A percentile compares a stretch with the other conserved stretches of the same genome.
These are phyloP conservation scores for Andrena fulva DNA, from an alignment of 2,888 invertebrate genomes.

Conservation along the genomic window DNA sequence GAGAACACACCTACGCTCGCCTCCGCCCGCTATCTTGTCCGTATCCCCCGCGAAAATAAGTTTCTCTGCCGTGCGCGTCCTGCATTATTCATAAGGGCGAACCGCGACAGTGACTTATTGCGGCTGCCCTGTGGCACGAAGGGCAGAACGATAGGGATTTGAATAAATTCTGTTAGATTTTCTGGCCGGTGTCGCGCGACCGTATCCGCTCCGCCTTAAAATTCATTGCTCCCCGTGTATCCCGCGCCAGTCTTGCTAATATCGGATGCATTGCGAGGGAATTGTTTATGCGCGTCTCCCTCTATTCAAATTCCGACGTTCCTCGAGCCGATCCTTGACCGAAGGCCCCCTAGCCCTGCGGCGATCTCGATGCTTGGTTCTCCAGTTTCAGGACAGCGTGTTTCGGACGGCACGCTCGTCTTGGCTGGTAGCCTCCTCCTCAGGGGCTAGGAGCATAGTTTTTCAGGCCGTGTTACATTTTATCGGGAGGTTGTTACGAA, in stretches of 20 bases:
- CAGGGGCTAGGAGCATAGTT: background rate
- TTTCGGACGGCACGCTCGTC: background rate
- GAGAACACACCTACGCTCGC: conserved; percentile 40
- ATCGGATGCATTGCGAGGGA: conserved; percentile 46
- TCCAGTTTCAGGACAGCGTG: background rate
- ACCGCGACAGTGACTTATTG: conserved; percentile 75
- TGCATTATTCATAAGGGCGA: conserved; percentile 76
- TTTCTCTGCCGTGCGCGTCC: conserved; percentile 35
- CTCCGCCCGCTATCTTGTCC: conserved; percentile 42
- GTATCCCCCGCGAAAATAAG: conserved; percentile 46
- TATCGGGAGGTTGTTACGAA: background rate
- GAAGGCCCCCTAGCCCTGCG: background rate
- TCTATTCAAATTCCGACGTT: conserved; percentile 10
- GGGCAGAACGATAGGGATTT: conserved; percentile 75
- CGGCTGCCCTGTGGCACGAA: conserved; percentile 55
- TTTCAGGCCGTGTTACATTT: background rate
- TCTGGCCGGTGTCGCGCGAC: conserved; percentile 29
- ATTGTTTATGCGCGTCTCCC: conserved; percentile 30
- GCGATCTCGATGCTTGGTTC: background rate
- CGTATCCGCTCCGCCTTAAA: conserved; percentile 53
- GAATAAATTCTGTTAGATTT: conserved; percentile 75
- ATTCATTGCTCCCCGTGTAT: conserved; percentile 58
- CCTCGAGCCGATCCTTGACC: conserved; percentile 11
- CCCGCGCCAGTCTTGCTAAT: conserved; percentile 23
- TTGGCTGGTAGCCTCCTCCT: background rate